Evolutionary conservation across 2,113 vertebrate species (phyloP).

Genomic region (Myiopsitta monachus): DNA sequence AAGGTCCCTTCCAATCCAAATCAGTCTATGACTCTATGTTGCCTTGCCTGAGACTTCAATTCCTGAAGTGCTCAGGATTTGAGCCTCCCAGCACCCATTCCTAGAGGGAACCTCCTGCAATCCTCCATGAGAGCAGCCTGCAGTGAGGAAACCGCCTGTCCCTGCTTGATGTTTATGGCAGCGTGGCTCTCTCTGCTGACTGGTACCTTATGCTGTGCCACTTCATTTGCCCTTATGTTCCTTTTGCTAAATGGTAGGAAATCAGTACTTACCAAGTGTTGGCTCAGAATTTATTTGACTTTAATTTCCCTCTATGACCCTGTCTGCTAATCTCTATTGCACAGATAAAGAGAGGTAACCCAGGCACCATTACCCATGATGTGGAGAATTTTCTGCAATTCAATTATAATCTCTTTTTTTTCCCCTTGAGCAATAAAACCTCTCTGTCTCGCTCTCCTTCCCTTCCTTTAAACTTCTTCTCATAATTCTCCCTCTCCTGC

Average conservation of each 20-base stretch:
- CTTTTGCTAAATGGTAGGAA: slow-evolving; percentile 7
- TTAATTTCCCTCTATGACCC: slow-evolving; percentile 67
- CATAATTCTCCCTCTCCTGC: background rate
- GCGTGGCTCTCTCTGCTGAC: background rate
- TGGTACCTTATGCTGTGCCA: background rate
- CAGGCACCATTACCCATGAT: slow-evolving; percentile 47
- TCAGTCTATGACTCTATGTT: background rate
- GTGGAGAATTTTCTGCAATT: slow-evolving; percentile 62
- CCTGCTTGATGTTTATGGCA: fast-evolving
- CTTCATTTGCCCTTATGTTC: background rate
- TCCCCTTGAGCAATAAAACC: slow-evolving; percentile 39
- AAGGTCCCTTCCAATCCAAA: background rate
- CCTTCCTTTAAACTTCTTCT: slow-evolving; percentile 9
- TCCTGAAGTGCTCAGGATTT: background rate
- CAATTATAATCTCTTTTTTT: slow-evolving; percentile 54
- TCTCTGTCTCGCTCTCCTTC: background rate
- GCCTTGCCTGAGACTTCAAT: background rate
- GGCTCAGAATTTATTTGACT: slow-evolving; percentile 58
- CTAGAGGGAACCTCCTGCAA: background rate
- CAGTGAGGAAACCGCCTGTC: background rate
- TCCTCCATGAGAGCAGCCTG: background rate
- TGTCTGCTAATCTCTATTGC: slow-evolving; percentile 59
- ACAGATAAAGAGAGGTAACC: slow-evolving; percentile 66
- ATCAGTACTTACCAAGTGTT: slow-evolving; percentile 33
- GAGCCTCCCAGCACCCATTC: background rate